Conservation (phyloP, 2,888 invertebrate species). For the Strigamia crassipes region DNA sequence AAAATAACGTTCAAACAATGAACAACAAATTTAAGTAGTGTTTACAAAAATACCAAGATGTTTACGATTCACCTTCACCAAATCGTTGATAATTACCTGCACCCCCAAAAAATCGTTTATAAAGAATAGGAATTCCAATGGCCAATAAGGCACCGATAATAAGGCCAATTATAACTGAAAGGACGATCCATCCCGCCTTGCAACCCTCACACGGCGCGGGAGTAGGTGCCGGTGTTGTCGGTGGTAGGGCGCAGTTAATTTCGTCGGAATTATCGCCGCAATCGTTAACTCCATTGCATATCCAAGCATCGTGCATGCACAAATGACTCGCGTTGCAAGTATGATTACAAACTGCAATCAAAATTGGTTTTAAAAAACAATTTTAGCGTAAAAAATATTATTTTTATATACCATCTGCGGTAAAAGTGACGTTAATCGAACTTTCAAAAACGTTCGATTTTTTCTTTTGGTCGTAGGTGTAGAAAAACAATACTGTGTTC, state of each 20-base stretch:
- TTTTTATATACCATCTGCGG: neutral
- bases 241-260: conserved; percentile 54
- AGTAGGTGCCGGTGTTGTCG: neutral
- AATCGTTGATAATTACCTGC: neutral
- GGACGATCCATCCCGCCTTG: neutral
- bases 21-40: neutral
- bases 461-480: neutral
- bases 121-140: neutral
- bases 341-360: neutral
- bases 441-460: neutral
- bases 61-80: neutral
- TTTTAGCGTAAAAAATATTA: neutral
- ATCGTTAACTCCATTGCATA: conserved; percentile 73
- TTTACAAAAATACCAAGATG: neutral
- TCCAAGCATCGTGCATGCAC: conserved; percentile 54
- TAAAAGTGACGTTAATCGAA: neutral
- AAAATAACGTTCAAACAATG: neutral
- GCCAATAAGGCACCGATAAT: conserved; percentile 5
- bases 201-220: neutral
- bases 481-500: neutral
- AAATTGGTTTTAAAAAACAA: neutral
- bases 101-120: neutral
- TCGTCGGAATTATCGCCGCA: conserved; percentile 75
- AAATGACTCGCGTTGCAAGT: neutral
- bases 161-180: neutral